phyloP scores from a whole-genome alignment of 2,888 invertebrate genomes.

The Drosophila ezoana region DNA sequence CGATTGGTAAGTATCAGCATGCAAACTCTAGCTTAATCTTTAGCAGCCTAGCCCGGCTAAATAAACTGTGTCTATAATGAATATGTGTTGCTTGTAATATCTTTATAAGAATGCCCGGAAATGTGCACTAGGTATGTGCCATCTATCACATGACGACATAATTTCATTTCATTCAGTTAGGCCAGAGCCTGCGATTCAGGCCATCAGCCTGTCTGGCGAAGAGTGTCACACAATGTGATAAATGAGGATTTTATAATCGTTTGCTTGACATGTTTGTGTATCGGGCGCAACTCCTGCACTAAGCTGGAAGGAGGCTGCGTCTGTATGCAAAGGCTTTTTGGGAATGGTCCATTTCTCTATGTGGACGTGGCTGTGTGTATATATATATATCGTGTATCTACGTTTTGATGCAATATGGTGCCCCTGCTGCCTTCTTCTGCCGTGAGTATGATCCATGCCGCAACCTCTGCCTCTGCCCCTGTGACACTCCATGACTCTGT shows the following conservation, averaged over 20 bases:
- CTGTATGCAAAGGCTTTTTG: constrained; percentile 34
- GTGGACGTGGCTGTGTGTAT: neutral
- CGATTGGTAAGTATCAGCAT: no score
- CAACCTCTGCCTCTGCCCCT: no score
- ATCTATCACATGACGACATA: constrained; percentile 21
- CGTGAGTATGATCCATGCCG: constrained; percentile 11
- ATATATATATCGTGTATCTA: constrained; percentile 46
- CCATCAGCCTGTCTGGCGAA: constrained; percentile 47
- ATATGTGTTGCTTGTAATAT: no score
- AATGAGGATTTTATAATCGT: constrained; percentile 82
- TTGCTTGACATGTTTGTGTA: constrained; percentile 37
- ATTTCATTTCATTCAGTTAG: constrained; percentile 39
- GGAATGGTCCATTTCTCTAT: constrained; percentile 10
- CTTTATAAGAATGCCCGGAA: no score
- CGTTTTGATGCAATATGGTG: constrained; percentile 71
- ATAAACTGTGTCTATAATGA: no score
- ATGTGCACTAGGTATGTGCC: no score
- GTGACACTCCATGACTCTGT: no score
- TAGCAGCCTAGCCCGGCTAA: no score
- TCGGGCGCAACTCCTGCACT: constrained; percentile 1
- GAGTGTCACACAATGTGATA: constrained; percentile 78
- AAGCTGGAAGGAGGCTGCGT: neutral
- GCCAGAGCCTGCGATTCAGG: constrained; percentile 19
- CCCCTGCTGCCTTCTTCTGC: constrained; percentile 54
- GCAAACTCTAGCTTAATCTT: neutral